Evolutionary conservation across 2,113 vertebrate genomes (phyloP), one percentile per base, ranked within the genome.

Genomic region (Arvicanthis niloticus): DNA sequence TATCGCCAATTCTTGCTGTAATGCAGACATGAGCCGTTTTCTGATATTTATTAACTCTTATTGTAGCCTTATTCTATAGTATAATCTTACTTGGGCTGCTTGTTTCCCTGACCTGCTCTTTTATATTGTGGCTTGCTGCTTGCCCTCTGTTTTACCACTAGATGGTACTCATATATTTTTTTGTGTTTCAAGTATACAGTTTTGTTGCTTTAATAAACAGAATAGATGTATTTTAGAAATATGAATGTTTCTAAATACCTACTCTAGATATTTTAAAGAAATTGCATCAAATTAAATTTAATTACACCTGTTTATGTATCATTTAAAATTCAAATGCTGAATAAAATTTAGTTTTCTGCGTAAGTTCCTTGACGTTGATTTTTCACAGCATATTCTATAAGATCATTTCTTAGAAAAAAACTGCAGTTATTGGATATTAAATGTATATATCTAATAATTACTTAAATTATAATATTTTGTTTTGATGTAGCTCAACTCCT

Each of bases 131-230:
- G 37, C 24, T 67, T 82, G 81, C 1, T 97, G 96, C 86, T 97
- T 42, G 78, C 76, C 60, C 95, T 94, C 92, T 82, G 2, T 96
- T 94, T 95, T 93, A 70, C 97, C 97, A 97, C 97, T 98, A 98
- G 97, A 89, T 97, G 97, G 97, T 96, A 97, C 95, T 98, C 96
- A 94, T 26, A 98, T 95, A 93, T 94, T 98, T 93, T 96, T 98
- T 92, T 70, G 53, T 87, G 11, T 89, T 95, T 96, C 40, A 96
- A 89, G 37, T 29, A 96, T 6, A 72, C n/a, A 67, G 37, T 37
- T 88, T 92, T 65, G 9, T 78, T 91, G 29, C 56, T 95, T 42
- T 70, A 68, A 51, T 77, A 92, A 94, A 37, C 26, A 77, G 17
- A 94, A 73, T 65, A 88, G 40, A 82, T 93, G 75, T 60, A 56